A percentile compares a stretch with the other conserved stretches of the same genome.
Conservation (phyloP, 2,113 vertebrate genomes). For the Ceuthmochares aereus region DNA sequence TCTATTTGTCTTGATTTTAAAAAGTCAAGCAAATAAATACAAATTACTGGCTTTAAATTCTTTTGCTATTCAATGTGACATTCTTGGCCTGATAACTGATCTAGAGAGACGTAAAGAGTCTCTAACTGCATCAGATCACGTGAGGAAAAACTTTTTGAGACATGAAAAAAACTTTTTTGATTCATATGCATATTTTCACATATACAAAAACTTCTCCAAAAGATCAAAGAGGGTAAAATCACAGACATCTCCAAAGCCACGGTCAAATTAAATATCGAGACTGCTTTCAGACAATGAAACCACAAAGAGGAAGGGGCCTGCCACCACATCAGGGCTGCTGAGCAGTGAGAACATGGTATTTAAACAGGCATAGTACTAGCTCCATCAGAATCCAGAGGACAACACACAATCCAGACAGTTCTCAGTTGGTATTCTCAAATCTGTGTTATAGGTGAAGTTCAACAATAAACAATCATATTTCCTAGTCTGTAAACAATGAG, state of each 20-base stretch:
- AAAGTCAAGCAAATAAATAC: not conserved
- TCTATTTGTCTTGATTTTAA: not conserved
- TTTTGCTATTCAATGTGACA: not conserved
- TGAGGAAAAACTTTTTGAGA: not conserved
- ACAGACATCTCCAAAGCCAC: not conserved
- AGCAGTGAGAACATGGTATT: not conserved
- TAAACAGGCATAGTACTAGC: not conserved
- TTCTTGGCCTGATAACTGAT: not conserved
- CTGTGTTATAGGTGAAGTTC: not conserved
- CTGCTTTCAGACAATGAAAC: not conserved
- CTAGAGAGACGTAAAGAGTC: not conserved
- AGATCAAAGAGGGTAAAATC: not conserved
- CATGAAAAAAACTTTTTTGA: not conserved
- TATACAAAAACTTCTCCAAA: not conserved
- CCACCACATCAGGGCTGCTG: not conserved
- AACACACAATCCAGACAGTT: not conserved
- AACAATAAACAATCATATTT: not conserved
- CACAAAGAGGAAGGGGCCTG: not conserved
- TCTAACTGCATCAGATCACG: not conserved
- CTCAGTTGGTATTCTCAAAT: not conserved
- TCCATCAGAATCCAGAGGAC: not conserved
- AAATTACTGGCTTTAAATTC: not conserved
- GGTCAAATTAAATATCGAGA: not conserved
- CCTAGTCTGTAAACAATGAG: not conserved
- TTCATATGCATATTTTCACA: not conserved